Base-by-base conservation (phyloP, 1,140 invertebrate genomes). In the Caenorhabditis remanei region DNA sequence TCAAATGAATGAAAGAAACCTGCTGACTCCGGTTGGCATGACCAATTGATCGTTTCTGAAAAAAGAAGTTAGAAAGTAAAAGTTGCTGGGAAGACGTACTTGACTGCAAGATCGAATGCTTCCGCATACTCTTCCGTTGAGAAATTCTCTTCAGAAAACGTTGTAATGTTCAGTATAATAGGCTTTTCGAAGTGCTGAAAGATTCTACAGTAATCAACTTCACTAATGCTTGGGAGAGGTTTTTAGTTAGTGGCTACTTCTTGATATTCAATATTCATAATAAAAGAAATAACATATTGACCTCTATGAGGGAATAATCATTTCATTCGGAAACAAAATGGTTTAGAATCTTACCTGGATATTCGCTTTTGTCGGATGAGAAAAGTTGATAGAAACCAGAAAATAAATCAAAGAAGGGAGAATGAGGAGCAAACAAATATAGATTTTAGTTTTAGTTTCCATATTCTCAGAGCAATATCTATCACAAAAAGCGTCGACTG, bases 381-480 rank as follows among this genome's bases (percentile, higher is more conserved):
- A 19, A 32, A 24, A 79, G 24, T 79, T 79, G n/a, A 79, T 50
- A 32, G 46, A 48, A 48, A 79, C 71, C 13, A 79, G 46, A 50
- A 79, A 79, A 50, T 79, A 79, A 0, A 79, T 24, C 4, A 79
- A 46, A 13, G 71, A 79, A n/a, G 71, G 71, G 13, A 79, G 71
- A 24, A 79, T 79, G 9, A 79, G 14, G 2, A 79, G 46, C n/a
- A 79, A n/a, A 24, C 19, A 79, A 50, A 79, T 79, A 53, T 79
- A 79, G 46, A 79, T 79, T 79, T 79, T 79, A n/a, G 71, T 79
- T 40, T 79, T 79, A 46, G 71, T 79, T 50, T 79, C 71, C 71
- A 79, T 79, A 50, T 79, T 79, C 21, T 79, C 71, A 4, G 71
- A 50, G 46, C 43, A 79, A 41, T 50, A 53, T 13, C 13, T 79